A percentile compares a stretch with the other conserved stretches of the same genome.
Conservation (phyloP, 23 tunicate genomes). For the Ciona savignyi region DNA sequence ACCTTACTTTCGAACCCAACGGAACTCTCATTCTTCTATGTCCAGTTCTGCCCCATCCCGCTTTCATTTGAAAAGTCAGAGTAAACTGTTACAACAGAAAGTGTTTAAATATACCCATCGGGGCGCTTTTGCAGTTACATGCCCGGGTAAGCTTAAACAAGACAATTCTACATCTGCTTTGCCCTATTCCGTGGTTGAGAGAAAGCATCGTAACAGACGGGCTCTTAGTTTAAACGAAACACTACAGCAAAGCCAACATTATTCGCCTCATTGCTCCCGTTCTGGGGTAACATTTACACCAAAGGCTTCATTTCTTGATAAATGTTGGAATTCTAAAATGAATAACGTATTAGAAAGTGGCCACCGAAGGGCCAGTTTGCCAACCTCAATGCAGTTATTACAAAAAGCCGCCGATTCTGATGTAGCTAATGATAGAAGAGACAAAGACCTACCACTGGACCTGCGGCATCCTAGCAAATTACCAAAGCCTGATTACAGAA, state of each 20-base stretch:
- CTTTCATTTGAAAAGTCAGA: neutral
- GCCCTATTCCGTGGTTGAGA: neutral
- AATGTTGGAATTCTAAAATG: constrained; percentile 32
- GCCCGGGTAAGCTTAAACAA: neutral
- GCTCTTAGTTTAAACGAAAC: neutral
- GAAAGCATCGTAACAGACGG: neutral
- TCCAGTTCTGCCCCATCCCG: neutral
- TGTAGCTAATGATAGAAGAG: too few relatives aligned
- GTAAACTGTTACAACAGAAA: neutral
- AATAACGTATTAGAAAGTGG: constrained; percentile 1
- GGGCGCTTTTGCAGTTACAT: neutral
- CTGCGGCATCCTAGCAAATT: constrained; percentile 28
- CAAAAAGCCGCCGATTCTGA: too few relatives aligned
- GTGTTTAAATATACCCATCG: neutral
- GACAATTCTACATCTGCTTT: neutral
- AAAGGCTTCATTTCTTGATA: constrained; percentile 26
- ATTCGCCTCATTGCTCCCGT: neutral
- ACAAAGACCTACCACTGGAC: constrained; percentile 53
- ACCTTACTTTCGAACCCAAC: neutral
- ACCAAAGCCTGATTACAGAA: constrained; percentile 18
- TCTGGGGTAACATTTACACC: neutral
- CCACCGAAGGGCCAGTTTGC: neutral
- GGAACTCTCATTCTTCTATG: neutral
- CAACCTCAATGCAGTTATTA: too few relatives aligned
- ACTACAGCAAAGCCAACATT: neutral